Percentiles rank a stretch among this genome's conserved stretches.
These are phyloP conservation scores for Hydriomena furcata DNA, from an alignment of 2,888 invertebrate genomes.

Conservation along the genomic window DNA sequence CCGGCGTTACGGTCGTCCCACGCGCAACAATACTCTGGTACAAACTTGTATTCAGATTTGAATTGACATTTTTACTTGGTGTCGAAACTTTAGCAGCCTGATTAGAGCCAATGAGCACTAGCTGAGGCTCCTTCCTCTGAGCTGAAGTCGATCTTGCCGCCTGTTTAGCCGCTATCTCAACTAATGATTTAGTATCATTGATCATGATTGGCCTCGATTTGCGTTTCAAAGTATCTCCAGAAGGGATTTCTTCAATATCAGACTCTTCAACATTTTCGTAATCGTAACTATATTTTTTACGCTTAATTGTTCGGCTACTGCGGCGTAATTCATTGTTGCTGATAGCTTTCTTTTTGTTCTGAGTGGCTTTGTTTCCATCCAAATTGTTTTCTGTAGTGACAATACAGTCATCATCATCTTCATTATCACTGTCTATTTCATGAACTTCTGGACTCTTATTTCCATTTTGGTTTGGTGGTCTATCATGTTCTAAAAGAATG, in stretches of 20 bases:
- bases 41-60: constrained; percentile 69
- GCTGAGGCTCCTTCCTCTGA: constrained; percentile 87
- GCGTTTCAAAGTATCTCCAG: constrained; percentile 79
- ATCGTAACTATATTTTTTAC: constrained; percentile 82
- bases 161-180: constrained; percentile 86
- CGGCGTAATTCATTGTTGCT: constrained; percentile 54
- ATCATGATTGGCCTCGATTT: constrained; percentile 82
- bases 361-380: not conserved
- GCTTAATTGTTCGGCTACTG: constrained; percentile 72
- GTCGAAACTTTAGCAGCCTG: constrained; percentile 85
- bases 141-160: constrained; percentile 44
- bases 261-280: constrained; percentile 83
- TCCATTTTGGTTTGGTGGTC: constrained; percentile 51
- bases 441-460: constrained; percentile 61
- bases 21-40: constrained; percentile 80
- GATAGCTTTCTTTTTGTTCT: constrained; percentile 30
- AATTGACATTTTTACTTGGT: constrained; percentile 59
- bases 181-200: constrained; percentile 88
- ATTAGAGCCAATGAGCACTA: constrained; percentile 92
- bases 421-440: constrained; percentile 75
- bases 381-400: constrained; percentile 50
- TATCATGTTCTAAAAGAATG: constrained; percentile 52
- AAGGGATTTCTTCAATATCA: constrained; percentile 85
- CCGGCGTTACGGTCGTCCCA: constrained; percentile 70
- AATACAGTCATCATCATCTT: constrained; percentile 56